Evolutionary conservation across 2,797 vertebrate genomes (phyloP), one percentile per base, ranked within the genome.

Genomic region (Syndactyla subalaris): DNA sequence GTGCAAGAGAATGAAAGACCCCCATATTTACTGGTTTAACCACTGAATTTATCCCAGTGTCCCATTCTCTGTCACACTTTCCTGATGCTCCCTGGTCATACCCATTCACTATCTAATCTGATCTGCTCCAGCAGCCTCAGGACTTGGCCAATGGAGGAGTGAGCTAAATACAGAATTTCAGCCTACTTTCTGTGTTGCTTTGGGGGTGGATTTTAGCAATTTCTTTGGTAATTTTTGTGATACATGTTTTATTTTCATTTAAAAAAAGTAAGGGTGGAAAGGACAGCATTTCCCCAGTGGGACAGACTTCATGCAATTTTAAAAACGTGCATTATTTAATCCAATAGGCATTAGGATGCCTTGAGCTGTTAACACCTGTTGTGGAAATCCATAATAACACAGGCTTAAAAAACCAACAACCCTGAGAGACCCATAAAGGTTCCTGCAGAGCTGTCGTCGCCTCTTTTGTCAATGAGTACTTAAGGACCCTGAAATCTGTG

Each of bases 301-400:
- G 85, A 93, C 68, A 95, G 54, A 48, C 91, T 95, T 95, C 93
- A 95, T 95, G 88, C 85, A 96, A 90, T 91, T 97, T 96, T 94
- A 90, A 92, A 95, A 95, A 87, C 71, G 88, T 91, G 81, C 79
- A 93, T 96, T 97, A 92, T 97, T 96, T 97, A 96, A 95, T 96
- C 92, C 93, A 87, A 59, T 43, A 93, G 94, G 84, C 93, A 93
- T 94, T 94, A 94, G 89, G 91, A 90, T 85, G 94, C 93, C 93
- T 96, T 95, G 86, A 95, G 86, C 94, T 95, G 88, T 93, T 95
- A 95, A 93, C 90, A 96, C 91, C 93, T 96, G 94, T 94, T 94
- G 93, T 92, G 75, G 91, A 92, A 94, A 95, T 89, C 93, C 87
- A 92, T 90, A 95, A 94, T 75, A 93, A 93, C n/a, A 82, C 74